Evolutionary conservation across 1,140 invertebrate species (phyloP).

Genomic region (Saccostrea glomerata): DNA sequence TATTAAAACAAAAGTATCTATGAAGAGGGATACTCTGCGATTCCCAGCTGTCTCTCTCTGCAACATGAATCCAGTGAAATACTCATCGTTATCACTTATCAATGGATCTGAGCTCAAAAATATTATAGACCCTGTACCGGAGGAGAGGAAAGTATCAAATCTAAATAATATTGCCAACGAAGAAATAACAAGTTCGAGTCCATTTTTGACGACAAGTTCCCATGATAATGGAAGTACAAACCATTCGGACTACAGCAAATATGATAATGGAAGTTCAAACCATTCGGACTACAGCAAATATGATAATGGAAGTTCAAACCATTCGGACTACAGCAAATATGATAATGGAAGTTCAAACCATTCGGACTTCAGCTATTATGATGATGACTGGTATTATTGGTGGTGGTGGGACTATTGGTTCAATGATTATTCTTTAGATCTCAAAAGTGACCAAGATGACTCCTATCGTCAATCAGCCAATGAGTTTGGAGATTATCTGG

Average conservation of each 20-base stretch:
- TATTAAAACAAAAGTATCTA: slow-evolving; percentile 32
- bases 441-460: neutral
- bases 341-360: neutral
- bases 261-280: no score
- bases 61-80: slow-evolving; percentile 50
- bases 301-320: neutral
- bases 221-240: neutral
- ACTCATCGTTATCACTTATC: slow-evolving; percentile 5
- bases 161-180: neutral
- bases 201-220: neutral
- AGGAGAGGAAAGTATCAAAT: neutral
- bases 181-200: neutral
- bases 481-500: neutral
- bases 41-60: slow-evolving; percentile 46
- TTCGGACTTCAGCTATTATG: neutral
- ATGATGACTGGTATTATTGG: neutral
- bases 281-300: neutral
- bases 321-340: neutral
- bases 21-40: slow-evolving; percentile 25
- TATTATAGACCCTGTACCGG: neutral
- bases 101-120: neutral
- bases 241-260: neutral
- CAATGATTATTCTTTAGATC: neutral
- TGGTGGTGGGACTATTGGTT: neutral
- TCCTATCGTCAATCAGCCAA: neutral